Evolutionary conservation across 64 coral and sea anemone genomes (phyloP).

Genomic region (Exaiptasia diaphana): DNA sequence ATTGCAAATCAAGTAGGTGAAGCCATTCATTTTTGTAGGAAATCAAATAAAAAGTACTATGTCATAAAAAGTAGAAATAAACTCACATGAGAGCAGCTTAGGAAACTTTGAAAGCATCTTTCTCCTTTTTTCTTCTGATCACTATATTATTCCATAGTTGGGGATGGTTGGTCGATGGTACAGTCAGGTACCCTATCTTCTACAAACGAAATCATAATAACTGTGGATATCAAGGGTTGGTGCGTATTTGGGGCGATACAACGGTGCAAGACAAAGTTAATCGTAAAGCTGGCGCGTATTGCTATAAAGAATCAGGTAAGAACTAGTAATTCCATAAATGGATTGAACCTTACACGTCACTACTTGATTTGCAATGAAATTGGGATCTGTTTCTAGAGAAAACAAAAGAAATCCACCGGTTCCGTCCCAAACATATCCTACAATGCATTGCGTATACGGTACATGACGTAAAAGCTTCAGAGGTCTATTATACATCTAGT

Average conservation of each 20-base stretch:
- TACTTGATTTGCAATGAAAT: not conserved
- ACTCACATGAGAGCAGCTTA: too few species aligned
- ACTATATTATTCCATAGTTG: not conserved
- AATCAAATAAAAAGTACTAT: too few species aligned
- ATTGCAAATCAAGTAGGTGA: too few species aligned
- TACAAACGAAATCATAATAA: not conserved
- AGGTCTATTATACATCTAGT: not conserved
- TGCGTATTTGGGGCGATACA: not conserved
- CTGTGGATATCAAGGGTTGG: not conserved
- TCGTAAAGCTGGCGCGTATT: not conserved
- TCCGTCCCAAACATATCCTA: not conserved
- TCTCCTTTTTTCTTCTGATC: not conserved
- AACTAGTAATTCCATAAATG: too few species aligned
- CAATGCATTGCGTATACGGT: not conserved
- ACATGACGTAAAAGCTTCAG: not conserved
- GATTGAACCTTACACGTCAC: too few species aligned
- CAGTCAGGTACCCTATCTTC: not conserved
- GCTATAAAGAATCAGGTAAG: conserved; percentile 7
- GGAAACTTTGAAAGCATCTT: too few species aligned
- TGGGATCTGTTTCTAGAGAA: not conserved
- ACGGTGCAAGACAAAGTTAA: not conserved
- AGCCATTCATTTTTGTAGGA: too few species aligned
- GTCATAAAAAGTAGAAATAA: too few species aligned
- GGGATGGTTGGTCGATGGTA: not conserved
- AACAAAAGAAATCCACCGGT: not conserved